phyloP scores from a whole-genome alignment of 2,113 vertebrate species.

The Mastomys natalensis region DNA sequence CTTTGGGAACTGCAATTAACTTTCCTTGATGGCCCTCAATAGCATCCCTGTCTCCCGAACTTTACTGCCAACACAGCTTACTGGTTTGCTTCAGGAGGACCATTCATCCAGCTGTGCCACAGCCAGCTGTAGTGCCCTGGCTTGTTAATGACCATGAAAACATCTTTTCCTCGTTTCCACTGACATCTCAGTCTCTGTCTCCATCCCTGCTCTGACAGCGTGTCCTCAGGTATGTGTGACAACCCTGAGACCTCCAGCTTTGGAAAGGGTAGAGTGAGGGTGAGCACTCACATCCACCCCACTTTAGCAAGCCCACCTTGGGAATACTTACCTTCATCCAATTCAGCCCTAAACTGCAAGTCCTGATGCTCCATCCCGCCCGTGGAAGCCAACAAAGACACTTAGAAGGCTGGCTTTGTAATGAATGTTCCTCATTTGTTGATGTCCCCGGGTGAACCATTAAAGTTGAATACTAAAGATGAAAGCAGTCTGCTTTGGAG shows the following conservation, averaged over 20 bases:
- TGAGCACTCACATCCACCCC: conserved; percentile 29
- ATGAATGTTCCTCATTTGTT: conserved; percentile 54
- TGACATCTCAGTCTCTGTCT: conserved; percentile 67
- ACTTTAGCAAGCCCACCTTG: conserved; percentile 19
- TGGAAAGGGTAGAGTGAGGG: background rate
- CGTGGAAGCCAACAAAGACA: background rate
- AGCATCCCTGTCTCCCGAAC: background rate
- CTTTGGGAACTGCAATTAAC: background rate
- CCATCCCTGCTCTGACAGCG: conserved; percentile 58
- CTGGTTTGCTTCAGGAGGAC: background rate
- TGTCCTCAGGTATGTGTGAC: conserved; percentile 63
- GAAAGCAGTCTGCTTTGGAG: conserved; percentile 56
- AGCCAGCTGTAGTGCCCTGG: conserved; percentile 73
- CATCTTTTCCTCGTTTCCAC: conserved; percentile 71
- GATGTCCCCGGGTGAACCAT: conserved; percentile 41
- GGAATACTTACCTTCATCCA: background rate
- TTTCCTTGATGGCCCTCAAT: background rate
- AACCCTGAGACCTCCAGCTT: conserved; percentile 79
- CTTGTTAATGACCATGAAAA: conserved; percentile 78
- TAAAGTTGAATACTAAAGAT: conserved; percentile 51
- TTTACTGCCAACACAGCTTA: background rate
- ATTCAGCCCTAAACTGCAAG: background rate
- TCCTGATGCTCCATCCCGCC: background rate
- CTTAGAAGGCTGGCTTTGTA: conserved; percentile 15
- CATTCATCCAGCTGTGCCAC: conserved; percentile 28